Evolutionary conservation across 2,888 invertebrate species (phyloP).

Genomic region (Noctua janthe): DNA sequence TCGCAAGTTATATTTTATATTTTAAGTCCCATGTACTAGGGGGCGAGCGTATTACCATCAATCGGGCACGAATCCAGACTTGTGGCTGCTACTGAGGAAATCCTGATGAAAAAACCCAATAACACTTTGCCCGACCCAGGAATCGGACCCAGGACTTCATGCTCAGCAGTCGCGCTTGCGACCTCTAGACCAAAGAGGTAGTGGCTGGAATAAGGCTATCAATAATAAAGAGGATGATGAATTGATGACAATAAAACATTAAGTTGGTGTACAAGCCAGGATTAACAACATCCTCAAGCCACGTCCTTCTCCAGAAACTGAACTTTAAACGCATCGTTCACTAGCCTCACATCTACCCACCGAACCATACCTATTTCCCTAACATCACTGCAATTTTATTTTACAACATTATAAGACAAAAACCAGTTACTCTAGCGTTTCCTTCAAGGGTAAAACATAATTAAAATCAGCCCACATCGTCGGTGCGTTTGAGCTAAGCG

Average conservation of each 20-base stretch:
- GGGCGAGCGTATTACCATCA: no score
- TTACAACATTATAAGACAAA: not conserved
- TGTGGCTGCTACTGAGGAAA: no score
- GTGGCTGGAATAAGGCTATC: no score
- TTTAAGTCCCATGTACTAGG: no score
- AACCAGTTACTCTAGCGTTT: slow-evolving; percentile 43
- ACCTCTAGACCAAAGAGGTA: no score
- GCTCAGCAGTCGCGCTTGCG: no score
- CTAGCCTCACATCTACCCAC: not conserved
- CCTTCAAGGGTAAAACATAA: slow-evolving; percentile 58
- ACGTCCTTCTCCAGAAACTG: not conserved
- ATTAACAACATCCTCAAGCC: no score
- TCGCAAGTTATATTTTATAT: no score
- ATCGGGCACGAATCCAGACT: no score
- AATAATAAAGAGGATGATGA: not conserved
- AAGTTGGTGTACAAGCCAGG: not conserved
- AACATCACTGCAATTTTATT: slow-evolving; percentile 14
- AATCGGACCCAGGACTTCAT: no score
- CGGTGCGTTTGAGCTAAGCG: slow-evolving; percentile 65
- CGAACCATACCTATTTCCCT: not conserved
- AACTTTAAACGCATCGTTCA: not conserved
- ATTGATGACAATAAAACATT: not conserved
- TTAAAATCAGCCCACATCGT: slow-evolving; percentile 63
- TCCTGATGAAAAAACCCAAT: no score
- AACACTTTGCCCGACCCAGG: no score